Percentiles rank a stretch among this genome's conserved stretches.
phyloP scores from a whole-genome alignment of 2,113 vertebrate genomes.

The Phasianus colchicus region DNA sequence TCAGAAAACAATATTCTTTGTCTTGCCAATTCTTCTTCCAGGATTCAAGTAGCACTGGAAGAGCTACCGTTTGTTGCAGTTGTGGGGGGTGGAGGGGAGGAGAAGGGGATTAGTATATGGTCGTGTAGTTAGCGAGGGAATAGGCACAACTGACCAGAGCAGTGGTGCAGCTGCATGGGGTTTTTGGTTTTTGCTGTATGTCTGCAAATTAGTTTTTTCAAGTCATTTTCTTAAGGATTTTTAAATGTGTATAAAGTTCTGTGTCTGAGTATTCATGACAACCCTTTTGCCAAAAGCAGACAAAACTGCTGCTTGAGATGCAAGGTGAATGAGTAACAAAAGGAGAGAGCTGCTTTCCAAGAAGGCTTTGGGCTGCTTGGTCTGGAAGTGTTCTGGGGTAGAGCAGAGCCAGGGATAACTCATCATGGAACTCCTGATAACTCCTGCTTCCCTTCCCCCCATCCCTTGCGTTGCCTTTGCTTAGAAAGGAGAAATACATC shows the following conservation, averaged over 20 bases:
- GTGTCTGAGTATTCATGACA: background rate
- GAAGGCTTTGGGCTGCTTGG: background rate
- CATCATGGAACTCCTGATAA: background rate
- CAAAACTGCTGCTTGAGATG: background rate
- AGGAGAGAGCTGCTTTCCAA: constrained; percentile 9
- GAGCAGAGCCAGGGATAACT: background rate
- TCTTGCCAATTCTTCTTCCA: constrained; percentile 1
- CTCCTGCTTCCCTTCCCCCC: background rate
- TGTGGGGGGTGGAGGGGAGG: background rate
- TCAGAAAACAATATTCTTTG: constrained; percentile 27
- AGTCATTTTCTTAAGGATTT: background rate
- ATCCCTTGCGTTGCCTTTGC: background rate
- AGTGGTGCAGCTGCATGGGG: background rate
- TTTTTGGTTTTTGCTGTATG: background rate
- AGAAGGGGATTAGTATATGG: background rate
- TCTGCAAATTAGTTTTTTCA: background rate
- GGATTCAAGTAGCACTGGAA: constrained; percentile 18
- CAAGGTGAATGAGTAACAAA: constrained; percentile 1
- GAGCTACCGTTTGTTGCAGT: constrained; percentile 43
- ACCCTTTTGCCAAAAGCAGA: background rate
- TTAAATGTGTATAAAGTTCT: background rate
- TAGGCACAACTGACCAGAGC: background rate
- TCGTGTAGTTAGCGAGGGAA: background rate
- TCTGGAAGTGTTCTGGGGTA: background rate
- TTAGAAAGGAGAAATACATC: background rate